These are phyloP conservation scores for Oppia nitens DNA, from an alignment of 1,140 invertebrate species.

Conservation along the genomic window DNA sequence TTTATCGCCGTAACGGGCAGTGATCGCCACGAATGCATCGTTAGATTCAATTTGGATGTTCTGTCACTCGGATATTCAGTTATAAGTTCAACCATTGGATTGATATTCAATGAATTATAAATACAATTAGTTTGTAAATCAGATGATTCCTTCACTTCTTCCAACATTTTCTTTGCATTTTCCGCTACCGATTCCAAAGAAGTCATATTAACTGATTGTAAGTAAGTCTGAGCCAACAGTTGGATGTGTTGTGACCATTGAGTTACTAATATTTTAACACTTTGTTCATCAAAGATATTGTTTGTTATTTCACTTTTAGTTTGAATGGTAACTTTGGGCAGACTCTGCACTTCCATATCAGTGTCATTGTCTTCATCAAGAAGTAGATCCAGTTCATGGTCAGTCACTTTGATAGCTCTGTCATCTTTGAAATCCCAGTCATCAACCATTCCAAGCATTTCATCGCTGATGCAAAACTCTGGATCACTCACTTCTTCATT, in stretches of 20 bases:
- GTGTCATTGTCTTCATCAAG: neutral
- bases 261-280: neutral
- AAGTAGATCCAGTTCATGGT: neutral
- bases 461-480: neutral
- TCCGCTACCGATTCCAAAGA: neutral
- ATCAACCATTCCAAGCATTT: neutral
- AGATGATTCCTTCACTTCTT: neutral
- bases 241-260: slow-evolving; percentile 7
- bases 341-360: neutral
- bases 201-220: neutral
- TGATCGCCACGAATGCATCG: slow-evolving; percentile 2
- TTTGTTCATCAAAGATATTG: neutral
- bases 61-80: neutral
- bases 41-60: neutral
- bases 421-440: neutral
- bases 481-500: neutral
- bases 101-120: neutral
- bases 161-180: neutral
- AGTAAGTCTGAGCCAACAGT: slow-evolving; percentile 1
- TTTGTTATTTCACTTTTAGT: neutral
- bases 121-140: neutral
- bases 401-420: neutral
- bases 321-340: neutral
- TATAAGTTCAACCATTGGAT: neutral
- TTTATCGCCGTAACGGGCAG: neutral